Conservation (phyloP, 2,797 vertebrate species). For the Periparus ater region DNA sequence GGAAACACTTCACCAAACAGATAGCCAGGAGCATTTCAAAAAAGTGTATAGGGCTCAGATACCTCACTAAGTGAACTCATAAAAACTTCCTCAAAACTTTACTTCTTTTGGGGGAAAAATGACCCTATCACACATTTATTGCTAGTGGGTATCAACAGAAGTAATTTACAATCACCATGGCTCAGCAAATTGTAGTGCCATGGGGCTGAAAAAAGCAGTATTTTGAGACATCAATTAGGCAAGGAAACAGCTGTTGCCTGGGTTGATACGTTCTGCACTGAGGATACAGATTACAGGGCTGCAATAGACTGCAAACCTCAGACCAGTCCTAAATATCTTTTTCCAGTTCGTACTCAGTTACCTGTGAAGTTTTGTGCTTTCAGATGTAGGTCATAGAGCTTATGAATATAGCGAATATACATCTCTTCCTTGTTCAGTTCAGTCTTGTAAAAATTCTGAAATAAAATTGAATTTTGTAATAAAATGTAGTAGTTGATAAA, state of each 20-base stretch:
- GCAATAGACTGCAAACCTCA: background rate
- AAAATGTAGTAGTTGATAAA: background rate
- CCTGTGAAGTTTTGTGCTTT: slow-evolving; percentile 99
- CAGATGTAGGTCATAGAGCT: slow-evolving; percentile 95
- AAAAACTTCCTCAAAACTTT: background rate
- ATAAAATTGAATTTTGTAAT: slow-evolving; percentile 4
- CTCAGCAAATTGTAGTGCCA: background rate
- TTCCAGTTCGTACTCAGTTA: slow-evolving; percentile 57
- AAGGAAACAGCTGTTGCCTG: background rate
- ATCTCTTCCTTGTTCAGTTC: slow-evolving; percentile 99
- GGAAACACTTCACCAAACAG: background rate
- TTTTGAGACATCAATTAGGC: background rate
- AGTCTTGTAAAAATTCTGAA: slow-evolving; percentile 98
- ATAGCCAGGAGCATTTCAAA: background rate
- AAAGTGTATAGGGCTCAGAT: background rate
- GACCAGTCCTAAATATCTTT: background rate
- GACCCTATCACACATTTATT: background rate
- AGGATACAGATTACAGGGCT: background rate
- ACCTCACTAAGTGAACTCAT: background rate
- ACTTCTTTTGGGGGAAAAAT: background rate
- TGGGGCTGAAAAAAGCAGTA: background rate
- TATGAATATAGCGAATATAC: slow-evolving; percentile 99
- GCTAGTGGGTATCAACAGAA: accelerated
- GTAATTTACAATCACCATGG: background rate
- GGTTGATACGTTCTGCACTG: background rate